phyloP scores from a whole-genome alignment of 2,113 vertebrate species.

The Pica pica region DNA sequence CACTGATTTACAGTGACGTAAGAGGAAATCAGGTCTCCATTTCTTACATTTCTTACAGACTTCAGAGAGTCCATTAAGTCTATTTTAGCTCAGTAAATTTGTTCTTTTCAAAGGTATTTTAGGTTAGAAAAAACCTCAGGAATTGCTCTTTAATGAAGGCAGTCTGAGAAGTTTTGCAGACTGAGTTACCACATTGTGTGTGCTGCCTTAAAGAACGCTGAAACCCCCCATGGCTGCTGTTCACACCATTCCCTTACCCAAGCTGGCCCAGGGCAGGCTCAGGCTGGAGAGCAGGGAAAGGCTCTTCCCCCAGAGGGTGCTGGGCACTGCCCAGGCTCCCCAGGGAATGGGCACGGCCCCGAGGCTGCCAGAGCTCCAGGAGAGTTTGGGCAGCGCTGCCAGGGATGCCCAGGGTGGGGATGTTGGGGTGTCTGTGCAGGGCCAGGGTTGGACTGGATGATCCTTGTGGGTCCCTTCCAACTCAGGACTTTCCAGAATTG shows the following conservation, averaged over 20 bases:
- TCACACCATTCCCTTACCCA: neutral
- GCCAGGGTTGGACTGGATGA: rapidly evolving
- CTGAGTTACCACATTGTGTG: neutral
- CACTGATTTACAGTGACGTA: neutral
- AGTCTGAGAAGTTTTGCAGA: neutral
- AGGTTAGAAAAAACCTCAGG: neutral
- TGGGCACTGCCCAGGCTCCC: neutral
- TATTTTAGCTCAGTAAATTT: neutral
- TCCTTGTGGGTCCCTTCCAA: rapidly evolving
- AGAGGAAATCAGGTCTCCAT: neutral
- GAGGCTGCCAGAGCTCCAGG: neutral
- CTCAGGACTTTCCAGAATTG: neutral
- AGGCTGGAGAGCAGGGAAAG: rapidly evolving
- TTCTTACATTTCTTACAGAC: neutral
- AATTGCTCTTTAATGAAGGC: neutral
- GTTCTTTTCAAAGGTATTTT: neutral
- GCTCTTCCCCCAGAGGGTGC: neutral
- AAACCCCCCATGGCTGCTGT: neutral
- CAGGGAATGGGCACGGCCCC: neutral
- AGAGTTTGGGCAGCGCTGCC: rapidly evolving
- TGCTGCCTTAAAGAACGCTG: neutral
- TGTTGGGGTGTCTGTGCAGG: neutral
- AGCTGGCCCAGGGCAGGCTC: rapidly evolving
- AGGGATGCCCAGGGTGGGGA: neutral
- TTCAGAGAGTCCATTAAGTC: neutral